These are phyloP conservation scores for Pardalotus punctatus DNA, from an alignment of 2,113 vertebrate species.

Conservation along the genomic window DNA sequence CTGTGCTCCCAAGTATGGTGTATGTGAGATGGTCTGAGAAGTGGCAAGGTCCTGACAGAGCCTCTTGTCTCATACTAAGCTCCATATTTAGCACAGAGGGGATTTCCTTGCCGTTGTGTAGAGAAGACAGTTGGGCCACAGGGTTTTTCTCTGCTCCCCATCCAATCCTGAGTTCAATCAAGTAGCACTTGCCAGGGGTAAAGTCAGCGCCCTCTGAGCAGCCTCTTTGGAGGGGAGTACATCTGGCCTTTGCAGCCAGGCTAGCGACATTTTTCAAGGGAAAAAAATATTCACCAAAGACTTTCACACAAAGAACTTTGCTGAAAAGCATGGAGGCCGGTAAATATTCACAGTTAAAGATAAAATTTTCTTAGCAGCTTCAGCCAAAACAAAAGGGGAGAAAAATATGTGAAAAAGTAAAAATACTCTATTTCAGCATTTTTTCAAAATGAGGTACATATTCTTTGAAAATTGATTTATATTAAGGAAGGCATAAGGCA, in stretches of 20 bases:
- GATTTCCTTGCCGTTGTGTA: slow-evolving; percentile 33
- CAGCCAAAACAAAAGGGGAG: not conserved
- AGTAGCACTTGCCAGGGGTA: not conserved
- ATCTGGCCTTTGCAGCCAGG: not conserved
- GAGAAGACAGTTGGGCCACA: slow-evolving; percentile 7
- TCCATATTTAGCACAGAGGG: slow-evolving; percentile 38
- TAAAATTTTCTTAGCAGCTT: not conserved
- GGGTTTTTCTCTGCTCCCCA: not conserved
- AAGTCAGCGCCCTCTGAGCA: not conserved
- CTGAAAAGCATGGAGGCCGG: not conserved
- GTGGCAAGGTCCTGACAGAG: not conserved
- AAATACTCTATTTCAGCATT: not conserved
- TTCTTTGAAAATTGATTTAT: not conserved
- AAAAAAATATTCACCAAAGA: not conserved
- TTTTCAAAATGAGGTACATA: not conserved
- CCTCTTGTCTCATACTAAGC: not conserved
- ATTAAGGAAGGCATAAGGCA: not conserved
- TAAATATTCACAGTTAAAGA: not conserved
- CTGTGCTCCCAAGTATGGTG: not conserved
- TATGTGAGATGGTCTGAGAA: not conserved
- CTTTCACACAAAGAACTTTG: not conserved
- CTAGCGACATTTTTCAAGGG: not conserved
- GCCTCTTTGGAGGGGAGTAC: not conserved
- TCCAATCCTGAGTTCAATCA: not conserved
- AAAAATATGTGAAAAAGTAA: not conserved